These are phyloP conservation scores for Emydura subglobosa DNA, from an alignment of 2,113 vertebrate genomes.

Conservation along the genomic window DNA sequence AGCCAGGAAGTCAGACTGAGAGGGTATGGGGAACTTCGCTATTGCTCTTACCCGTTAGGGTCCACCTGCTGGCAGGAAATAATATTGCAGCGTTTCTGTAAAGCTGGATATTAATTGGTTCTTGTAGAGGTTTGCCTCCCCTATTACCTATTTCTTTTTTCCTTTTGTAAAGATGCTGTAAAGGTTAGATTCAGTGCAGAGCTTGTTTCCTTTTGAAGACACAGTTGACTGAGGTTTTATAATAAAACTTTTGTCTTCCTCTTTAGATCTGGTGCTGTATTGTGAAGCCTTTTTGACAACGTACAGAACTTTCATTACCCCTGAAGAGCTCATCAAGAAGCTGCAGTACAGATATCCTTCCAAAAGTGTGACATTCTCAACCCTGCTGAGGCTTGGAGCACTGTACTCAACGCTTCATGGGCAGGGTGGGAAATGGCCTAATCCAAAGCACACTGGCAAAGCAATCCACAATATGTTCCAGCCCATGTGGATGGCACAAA, in stretches of 20 bases:
- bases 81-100: conserved; percentile 10
- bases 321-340: conserved; percentile 98
- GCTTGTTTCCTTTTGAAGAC: not conserved
- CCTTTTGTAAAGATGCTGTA: not conserved
- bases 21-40: not conserved
- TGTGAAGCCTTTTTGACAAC: conserved; percentile 99
- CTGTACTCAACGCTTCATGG: accelerated
- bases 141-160: accelerated
- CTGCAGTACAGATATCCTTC: conserved; percentile 99
- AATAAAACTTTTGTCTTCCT: not conserved
- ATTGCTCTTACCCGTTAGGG: not conserved
- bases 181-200: not conserved
- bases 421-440: not conserved
- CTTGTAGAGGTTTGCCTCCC: not conserved
- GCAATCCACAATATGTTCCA: not conserved
- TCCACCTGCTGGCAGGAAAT: conserved; percentile 60
- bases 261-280: conserved; percentile 95
- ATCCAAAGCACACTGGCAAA: not conserved
- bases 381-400: not conserved
- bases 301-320: conserved; percentile 96
- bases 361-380: not conserved
- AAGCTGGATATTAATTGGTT: not conserved
- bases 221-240: not conserved
- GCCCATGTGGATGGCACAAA: not conserved
- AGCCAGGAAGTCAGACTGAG: not conserved